A percentile compares a stretch with the other conserved stretches of the same genome.
These are phyloP conservation scores for Allolobophora icterica DNA, from an alignment of 2,888 invertebrate species.

Conservation along the genomic window DNA sequence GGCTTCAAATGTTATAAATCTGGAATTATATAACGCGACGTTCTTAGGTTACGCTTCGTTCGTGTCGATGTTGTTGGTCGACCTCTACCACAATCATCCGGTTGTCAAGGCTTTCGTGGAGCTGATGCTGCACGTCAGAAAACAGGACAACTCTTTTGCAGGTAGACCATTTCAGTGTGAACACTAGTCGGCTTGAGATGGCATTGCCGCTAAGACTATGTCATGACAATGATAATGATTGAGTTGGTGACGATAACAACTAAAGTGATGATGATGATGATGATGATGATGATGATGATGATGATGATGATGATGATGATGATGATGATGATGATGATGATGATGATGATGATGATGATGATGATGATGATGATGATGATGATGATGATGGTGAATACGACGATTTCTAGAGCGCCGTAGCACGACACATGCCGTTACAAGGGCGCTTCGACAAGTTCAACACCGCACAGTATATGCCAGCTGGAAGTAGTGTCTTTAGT, in stretches of 20 bases:
- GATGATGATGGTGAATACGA: too few species aligned
- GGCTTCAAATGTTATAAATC: too few species aligned
- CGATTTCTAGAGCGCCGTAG: too few species aligned
- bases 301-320: slow-evolving; percentile 30
- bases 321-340: slow-evolving; percentile 12
- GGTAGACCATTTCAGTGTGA: neutral
- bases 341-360: neutral
- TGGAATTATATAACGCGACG: too few species aligned
- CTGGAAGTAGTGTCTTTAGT: too few species aligned
- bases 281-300: slow-evolving; percentile 32
- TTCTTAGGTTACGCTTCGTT: slow-evolving; percentile 25
- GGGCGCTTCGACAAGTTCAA: too few species aligned
- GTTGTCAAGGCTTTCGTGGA: slow-evolving; percentile 23
- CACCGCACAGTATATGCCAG: too few species aligned
- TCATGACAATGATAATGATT: neutral
- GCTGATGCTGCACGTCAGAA: neutral
- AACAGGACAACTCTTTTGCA: neutral
- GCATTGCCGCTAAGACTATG: neutral
- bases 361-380: too few species aligned
- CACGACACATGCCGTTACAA: too few species aligned
- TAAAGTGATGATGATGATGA: slow-evolving; percentile 13
- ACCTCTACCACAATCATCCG: slow-evolving; percentile 19
- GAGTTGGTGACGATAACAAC: neutral
- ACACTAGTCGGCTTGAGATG: neutral
- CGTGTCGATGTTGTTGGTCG: slow-evolving; percentile 12